Evolutionary conservation across 2,888 invertebrate genomes (phyloP), one percentile per base, ranked within the genome.

Genomic region (Yponomeuta cagnagella): DNA sequence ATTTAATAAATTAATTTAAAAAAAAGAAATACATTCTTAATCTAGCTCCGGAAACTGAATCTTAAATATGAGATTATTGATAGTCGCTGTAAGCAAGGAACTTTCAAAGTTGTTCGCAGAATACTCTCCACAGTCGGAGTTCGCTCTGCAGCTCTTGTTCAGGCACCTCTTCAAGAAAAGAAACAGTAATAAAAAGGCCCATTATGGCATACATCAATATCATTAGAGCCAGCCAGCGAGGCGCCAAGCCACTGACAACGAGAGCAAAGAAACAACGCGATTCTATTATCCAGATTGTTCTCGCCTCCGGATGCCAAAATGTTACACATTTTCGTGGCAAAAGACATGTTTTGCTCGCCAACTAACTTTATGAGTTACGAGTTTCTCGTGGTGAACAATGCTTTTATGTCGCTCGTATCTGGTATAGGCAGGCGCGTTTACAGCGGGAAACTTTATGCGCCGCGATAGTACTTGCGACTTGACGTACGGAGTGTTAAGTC

Each of bases 241-340:
- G 77, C 84, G 84, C 82, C 80, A 72, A 72, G 30, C 10, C 70
- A 67, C 67, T 66, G 10, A 70, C 68, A 58, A n/a, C 64, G 43
- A 68, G n/a, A 76, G 70, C 77, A 79, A 84, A 84, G 82, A 84
- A 85, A 83, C 80, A 80, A 86, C 79, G 83, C 82, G 80, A 89
- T 89, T 88, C 88, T 89, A 89, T 90, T 89, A 88, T 77, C 82
- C 81, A 85, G 88, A 90, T 89, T 88, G 88, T 90, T 89, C 89
- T 87, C 89, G 89, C 88, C 88, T 86, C 76, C 52, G 79, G 80
- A 82, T 87, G 90, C 89, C 90, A 89, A 88, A 89, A 88, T 82
- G 78, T 81, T 79, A 79, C 83, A 86, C 70, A 71, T 66, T 69
- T 83, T 85, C 82, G 78, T 85, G 80, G 84, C 82, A 83, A 83